Base-by-base conservation (phyloP, 2,113 vertebrate genomes). In the Cynoglossus semilaevis region DNA sequence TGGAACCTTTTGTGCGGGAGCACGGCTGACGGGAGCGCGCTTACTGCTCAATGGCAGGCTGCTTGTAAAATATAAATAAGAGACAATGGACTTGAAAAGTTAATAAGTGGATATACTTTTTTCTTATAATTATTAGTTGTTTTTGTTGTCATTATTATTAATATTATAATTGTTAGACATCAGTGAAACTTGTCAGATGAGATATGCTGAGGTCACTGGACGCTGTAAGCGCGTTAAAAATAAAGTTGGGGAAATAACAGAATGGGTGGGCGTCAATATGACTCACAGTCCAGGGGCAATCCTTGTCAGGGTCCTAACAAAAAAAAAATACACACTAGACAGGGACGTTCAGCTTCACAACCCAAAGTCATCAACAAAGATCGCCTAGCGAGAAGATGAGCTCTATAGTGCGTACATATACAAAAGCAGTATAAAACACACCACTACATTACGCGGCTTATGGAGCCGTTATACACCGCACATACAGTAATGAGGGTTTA, bases 1-100 rank as follows among this genome's bases (percentile, higher is more conserved):
- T 77, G 80, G 80, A 85, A 76, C 73, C 74, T 75, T 67, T 61
- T 15, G 66, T 46, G 58, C 38, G 83, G 67, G 70, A 36, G 58
- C 70, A 79, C 81, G 72, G n/a, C 58, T 62, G 44, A 9, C 74
- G 71, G 51, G 71, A 44, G 51, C 81, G 81, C 63, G 42, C 15
- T n/a, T 4, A n/a, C 15, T 13, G 7, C 12, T 7, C 14, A n/a
- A n/a, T 43, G 41, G 22, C 22, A 29, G 22, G 22, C 22, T 4
- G 22, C 22, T 4, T 29, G 6, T 29, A 29, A n/a, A 29, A 29
- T 29, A 29, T 29, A 29, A 29, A 29, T 6, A n/a, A n/a, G n/a
- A 6, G 22, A 29, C 22, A 29, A 29, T 29, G 22, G 22, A 6
- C 22, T 4, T 2, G 22, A 29, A 29, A 29, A 29, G 22, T 29